Evolutionary conservation across 2,113 vertebrate species (phyloP), one percentile per base, ranked within the genome.

Genomic region (Calyptommatus sinebrachiatus): DNA sequence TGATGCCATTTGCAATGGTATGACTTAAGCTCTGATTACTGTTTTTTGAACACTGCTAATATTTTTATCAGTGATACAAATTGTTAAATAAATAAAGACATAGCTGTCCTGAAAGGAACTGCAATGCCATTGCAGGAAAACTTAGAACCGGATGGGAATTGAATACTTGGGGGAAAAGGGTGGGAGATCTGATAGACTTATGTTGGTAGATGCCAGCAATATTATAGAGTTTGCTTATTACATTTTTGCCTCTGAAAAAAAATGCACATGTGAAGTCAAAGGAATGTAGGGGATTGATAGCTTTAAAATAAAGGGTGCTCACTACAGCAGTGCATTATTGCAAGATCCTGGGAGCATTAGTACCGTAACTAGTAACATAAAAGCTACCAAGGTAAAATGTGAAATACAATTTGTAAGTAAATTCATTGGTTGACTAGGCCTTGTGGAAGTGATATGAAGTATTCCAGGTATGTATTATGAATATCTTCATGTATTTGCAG

Each of bases 1-100:
- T 61, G 65, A 81, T 81, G 79, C 53, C 79, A 75, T 75, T 81
- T 74, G 35, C 68, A 74, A 74, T 74, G 61, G 71, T 29, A 80
- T 46, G 35, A 57, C 79, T 80, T 67, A 68, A 74, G 63, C 74
- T 80, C 65, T 75, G 72, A 75, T 81, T 74, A 81, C 65, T 61
- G 65, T 21, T 57, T 68, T 81, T 81, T 26, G 29, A 81, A 65
- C 6, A n/a, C 35, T 31, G 46, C 50, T 74, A 61, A 68, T 68
- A 60, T 69, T 81, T 57, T 81, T 81, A 81, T 61, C 79, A 81
- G 63, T 7, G 20, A 69, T 81, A 63, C 50, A 28, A 12, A n/a
- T 41, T 61, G 50, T 75, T 61, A 69, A 75, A 81, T 75, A 81
- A 74, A 41, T 69, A 46, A 75, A 81, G n/a, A 28, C 12, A 29